Conservation (phyloP, 2,797 vertebrate species). For the Pipistrellus pipistrellus region DNA sequence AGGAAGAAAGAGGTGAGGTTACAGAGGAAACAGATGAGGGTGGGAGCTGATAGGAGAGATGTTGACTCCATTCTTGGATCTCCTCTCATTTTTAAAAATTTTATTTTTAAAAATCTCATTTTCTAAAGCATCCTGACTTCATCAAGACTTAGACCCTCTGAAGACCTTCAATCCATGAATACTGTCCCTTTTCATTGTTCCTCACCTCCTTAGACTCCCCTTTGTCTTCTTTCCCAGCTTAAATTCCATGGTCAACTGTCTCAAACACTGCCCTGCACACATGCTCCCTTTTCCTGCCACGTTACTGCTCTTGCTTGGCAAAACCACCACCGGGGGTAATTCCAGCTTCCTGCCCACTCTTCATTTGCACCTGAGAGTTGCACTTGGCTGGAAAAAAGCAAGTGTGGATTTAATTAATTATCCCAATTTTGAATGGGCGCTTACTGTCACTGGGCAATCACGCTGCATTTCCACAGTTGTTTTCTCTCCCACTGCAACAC, state of each 20-base stretch:
- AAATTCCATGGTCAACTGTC: background rate
- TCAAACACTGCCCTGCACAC: background rate
- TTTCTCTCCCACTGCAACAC: background rate
- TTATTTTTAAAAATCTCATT: background rate
- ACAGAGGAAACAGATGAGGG: background rate
- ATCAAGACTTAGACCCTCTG: background rate
- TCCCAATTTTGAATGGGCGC: background rate
- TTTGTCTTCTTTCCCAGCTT: background rate
- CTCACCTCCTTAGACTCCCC: background rate
- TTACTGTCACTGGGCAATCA: background rate
- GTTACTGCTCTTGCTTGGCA: background rate
- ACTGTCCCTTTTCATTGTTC: background rate
- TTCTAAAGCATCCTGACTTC: background rate
- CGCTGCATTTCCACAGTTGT: background rate
- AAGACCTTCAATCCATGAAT: background rate
- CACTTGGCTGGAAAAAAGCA: background rate
- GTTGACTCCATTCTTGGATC: background rate
- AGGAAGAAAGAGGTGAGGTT: background rate
- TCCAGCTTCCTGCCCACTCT: background rate
- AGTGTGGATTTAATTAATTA: background rate
- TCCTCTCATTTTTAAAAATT: background rate
- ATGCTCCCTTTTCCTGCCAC: background rate
- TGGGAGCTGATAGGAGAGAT: background rate
- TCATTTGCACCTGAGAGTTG: background rate
- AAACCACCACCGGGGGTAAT: background rate